A percentile compares a stretch with the other conserved stretches of the same genome.
Conservation (phyloP, 2,797 vertebrate species). For the Huso huso region DNA sequence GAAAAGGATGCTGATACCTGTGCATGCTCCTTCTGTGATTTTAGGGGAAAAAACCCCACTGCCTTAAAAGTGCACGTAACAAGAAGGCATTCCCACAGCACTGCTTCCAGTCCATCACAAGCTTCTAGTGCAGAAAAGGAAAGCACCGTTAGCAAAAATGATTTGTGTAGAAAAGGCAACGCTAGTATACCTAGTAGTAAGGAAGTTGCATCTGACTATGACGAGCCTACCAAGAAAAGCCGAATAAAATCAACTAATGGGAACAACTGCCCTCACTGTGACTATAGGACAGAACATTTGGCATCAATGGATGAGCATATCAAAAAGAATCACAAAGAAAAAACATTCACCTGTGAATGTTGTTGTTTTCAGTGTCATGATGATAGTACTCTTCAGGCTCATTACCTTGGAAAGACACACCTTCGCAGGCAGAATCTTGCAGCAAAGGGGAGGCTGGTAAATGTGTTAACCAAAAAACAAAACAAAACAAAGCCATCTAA, state of each 20-base stretch:
- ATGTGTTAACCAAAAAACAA: constrained; percentile 40
- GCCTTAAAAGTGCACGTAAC: constrained; percentile 62
- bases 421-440: constrained; percentile 51
- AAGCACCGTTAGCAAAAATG: constrained; percentile 6
- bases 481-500: background rate
- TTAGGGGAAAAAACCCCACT: constrained; percentile 53
- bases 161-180: constrained; percentile 7
- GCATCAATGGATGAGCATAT: background rate
- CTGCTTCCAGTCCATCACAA: background rate
- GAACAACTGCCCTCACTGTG: constrained; percentile 24
- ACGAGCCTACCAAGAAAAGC: constrained; percentile 25
- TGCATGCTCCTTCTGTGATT: constrained; percentile 40
- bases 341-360: constrained; percentile 47
- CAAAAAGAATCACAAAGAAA: constrained; percentile 30
- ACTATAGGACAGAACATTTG: constrained; percentile 27
- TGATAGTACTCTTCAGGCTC: constrained; percentile 42
- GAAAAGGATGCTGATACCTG: constrained; percentile 30
- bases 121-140: constrained; percentile 4
- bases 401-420: constrained; percentile 55
- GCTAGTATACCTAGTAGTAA: background rate
- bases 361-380: constrained; percentile 54
- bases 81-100: constrained; percentile 45
- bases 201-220: constrained; percentile 25
- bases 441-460: constrained; percentile 53
- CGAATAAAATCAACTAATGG: constrained; percentile 30